Evolutionary conservation across 2,113 vertebrate genomes (phyloP).

Genomic region (Alces alces): DNA sequence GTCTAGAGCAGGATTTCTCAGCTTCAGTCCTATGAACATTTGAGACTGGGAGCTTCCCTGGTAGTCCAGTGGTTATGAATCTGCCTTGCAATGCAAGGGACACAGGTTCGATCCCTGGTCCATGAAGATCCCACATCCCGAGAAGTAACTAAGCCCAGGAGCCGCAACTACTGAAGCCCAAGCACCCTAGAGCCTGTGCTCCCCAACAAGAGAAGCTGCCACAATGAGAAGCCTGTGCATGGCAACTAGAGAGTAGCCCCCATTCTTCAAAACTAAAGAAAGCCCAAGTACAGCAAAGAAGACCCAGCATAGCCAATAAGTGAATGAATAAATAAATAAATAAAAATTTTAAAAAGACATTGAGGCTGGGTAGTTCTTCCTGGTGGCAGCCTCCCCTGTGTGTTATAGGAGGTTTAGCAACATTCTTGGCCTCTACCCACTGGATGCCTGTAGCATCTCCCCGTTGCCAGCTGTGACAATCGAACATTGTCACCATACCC

Average conservation of each 20-base stretch:
- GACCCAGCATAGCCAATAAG: neutral
- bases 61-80: neutral
- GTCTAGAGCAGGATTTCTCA: neutral
- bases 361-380: neutral
- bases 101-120: neutral
- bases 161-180: neutral
- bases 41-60: neutral
- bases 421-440: neutral
- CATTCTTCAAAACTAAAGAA: neutral
- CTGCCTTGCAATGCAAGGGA: neutral
- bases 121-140: rapidly evolving
- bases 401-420: neutral
- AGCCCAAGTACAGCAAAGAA: neutral
- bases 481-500: neutral
- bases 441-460: neutral
- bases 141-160: neutral
- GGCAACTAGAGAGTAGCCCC: neutral
- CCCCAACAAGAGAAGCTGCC: neutral
- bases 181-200: neutral
- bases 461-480: neutral
- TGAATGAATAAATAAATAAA: neutral
- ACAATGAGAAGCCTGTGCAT: neutral
- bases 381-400: neutral
- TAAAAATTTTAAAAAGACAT: neutral
- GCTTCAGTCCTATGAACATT: neutral